These are phyloP conservation scores for Coreoperca whiteheadi DNA, from an alignment of 2,113 vertebrate species.

Conservation along the genomic window DNA sequence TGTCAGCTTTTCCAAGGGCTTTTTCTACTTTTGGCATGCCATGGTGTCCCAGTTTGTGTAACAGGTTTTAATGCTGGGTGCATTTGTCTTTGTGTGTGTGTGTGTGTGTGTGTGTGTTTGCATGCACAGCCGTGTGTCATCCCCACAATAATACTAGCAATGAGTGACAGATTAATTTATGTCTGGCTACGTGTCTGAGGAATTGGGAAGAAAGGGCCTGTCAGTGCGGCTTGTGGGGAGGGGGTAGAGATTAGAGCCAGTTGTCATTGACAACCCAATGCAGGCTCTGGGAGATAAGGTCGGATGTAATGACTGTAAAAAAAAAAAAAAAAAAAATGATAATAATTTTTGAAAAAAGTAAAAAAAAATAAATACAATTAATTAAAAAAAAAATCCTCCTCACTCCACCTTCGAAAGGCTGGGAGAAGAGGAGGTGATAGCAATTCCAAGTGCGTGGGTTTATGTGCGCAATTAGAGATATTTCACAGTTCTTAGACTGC, in stretches of 20 bases:
- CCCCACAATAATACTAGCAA: constrained; percentile 83
- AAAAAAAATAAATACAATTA: constrained; percentile 44
- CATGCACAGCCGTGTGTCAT: constrained; percentile 64
- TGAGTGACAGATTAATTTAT: constrained; percentile 99
- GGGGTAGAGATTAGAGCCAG: constrained; percentile 93
- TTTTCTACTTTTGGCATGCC: constrained; percentile 73
- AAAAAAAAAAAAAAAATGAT: constrained; percentile 70
- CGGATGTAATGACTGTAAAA: constrained; percentile 93
- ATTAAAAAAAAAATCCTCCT: constrained; percentile 84
- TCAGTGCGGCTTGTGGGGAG: constrained; percentile 94
- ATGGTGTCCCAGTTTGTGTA: constrained; percentile 82
- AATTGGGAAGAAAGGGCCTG: constrained; percentile 95
- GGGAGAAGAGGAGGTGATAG: constrained; percentile 66
- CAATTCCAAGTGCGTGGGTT: constrained; percentile 48
- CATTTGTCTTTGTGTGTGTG: constrained; percentile 53
- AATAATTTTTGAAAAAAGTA: too few species aligned
- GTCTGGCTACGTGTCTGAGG: constrained; percentile 94
- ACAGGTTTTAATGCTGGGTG: constrained; percentile 53
- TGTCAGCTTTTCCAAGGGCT: constrained; percentile 67
- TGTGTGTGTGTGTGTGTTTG: constrained; percentile 53
- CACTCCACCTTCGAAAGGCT: constrained; percentile 69
- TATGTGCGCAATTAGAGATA: constrained; percentile 41
- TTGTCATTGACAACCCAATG: constrained; percentile 93
- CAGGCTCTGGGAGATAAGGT: constrained; percentile 93
- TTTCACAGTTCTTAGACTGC: constrained; percentile 51